Evolutionary conservation across 2,888 invertebrate genomes (phyloP), one percentile per base, ranked within the genome.

Genomic region (Chrysina gloriosa): DNA sequence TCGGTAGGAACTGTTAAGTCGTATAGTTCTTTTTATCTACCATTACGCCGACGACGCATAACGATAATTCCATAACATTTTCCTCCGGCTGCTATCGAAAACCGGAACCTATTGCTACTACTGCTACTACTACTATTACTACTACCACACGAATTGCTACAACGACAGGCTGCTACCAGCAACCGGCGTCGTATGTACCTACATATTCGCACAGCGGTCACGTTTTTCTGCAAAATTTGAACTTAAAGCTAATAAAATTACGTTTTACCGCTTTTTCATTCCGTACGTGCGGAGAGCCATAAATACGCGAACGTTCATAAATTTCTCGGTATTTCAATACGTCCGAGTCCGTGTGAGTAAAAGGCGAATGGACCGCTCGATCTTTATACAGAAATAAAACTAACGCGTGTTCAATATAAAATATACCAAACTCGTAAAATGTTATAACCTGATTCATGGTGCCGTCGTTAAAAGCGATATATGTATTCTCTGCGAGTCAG

Each of bases 361-460:
- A 61, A 61, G 58, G 36, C 58, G 58, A 61, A 61, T 42, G 29
- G 42, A 61, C 58, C 58, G 36, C 58, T 61, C 45, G 58, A 61
- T 61, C 58, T 61, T 61, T 61, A 58, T 67, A 56, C 61, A 36
- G 66, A 47, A 58, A 67, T 67, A 67, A 67, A 67, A 56, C 66
- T 65, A 65, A 65, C 52, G 65, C 52, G 58, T 48, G 66, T 31
- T 67, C 66, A 67, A 67, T 67, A 67, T 58, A 67, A 67, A 67
- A 67, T 67, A 61, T 54, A 67, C 58, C 58, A 61, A 63, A 61
- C 69, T 69, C 71, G 52, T 71, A 71, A 71, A 71, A 67, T 69
- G 61, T 71, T 71, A 71, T 69, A 71, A 67, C 69, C 71, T 71
- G 71, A 71, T 69, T 71, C 71, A 71, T 48, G 66, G 36, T 19